Base-by-base conservation (phyloP, 2,797 vertebrate genomes). In the Parauchenoglanis punctatus region DNA sequence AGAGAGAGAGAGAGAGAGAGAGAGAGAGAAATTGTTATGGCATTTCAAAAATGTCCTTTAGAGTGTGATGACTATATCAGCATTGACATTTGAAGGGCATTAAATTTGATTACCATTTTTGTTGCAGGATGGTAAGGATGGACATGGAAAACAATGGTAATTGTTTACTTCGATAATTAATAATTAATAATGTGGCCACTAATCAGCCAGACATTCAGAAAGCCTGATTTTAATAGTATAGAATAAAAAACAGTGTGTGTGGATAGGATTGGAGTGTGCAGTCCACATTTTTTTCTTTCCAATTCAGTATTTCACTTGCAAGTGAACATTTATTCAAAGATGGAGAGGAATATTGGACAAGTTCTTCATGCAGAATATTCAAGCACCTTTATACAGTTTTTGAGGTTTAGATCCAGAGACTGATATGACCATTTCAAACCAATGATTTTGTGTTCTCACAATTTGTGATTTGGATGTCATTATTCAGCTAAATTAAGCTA, bases 1-100 rank as follows among this genome's bases (percentile, higher is more conserved):
- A 46, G n/a, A 61, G 2, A 77, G 7, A 83, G 20, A 87, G 7
- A 87, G 28, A 85, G 23, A 54, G n/a, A 86, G 7, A 87, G 40
- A 81, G 13, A 85, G 63, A 63, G 15, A 76, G 54, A 83, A 73
- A 88, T 65, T 17, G 4, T 28, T 40, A 73, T 7, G 23, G 15
- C 15, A 78, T 78, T 59, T 40, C 12, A 56, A 81, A 61, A 44
- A 81, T 61, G 18, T 8, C 44, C 46, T 67, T 68, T 67, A 68
- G 46, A 40, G 49, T 70, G 25, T 12, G 23, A 83, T 23, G 28
- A 25, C n/a, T 40, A 23, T 23, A 68, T 83, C 49, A 83, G 13
- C 82, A 28, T 70, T 83, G 49, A 84, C 17, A 84, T 84, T 58
- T 70, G 67, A 56, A 70, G 11, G 5, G 13, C 12, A 1, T 84